A percentile compares a stretch with the other conserved stretches of the same genome.
Evolutionary conservation across 2,113 vertebrate species (phyloP).

Genomic region (Hemicordylus capensis): DNA sequence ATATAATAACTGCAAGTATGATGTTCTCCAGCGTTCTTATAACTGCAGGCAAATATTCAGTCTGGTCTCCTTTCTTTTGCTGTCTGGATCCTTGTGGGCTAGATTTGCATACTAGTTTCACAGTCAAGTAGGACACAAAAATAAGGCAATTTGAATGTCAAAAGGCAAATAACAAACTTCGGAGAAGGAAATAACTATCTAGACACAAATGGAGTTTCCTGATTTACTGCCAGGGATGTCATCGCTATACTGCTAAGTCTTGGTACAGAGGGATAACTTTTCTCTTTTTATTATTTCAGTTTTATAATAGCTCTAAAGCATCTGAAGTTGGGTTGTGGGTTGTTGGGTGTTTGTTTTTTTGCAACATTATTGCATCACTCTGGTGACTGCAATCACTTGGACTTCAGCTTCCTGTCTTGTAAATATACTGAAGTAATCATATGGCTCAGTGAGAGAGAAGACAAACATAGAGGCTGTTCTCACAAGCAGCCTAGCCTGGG

Average conservation of each 20-base stretch:
- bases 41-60: slow-evolving; percentile 15
- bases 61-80: background rate
- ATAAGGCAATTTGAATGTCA: slow-evolving; percentile 21
- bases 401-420: background rate
- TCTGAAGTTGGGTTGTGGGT: background rate
- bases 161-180: slow-evolving; percentile 34
- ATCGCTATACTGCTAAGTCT: background rate
- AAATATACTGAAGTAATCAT: background rate
- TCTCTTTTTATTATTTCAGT: slow-evolving; percentile 29
- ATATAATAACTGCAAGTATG: background rate
- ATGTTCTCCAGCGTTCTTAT: background rate
- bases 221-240: background rate
- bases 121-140: background rate
- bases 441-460: background rate
- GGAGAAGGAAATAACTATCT: slow-evolving; percentile 11
- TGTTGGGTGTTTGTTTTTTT: background rate
- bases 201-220: slow-evolving; percentile 32
- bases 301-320: slow-evolving; percentile 11
- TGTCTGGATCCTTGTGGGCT: background rate
- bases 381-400: slow-evolving; percentile 10
- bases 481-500: too few relatives aligned
- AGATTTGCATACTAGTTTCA: slow-evolving; percentile 35
- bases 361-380: background rate
- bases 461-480: too few relatives aligned
- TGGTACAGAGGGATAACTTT: background rate